Evolutionary conservation across 35 echinoderm and acorn worm species (phyloP).

Genomic region (Acanthaster planci): DNA sequence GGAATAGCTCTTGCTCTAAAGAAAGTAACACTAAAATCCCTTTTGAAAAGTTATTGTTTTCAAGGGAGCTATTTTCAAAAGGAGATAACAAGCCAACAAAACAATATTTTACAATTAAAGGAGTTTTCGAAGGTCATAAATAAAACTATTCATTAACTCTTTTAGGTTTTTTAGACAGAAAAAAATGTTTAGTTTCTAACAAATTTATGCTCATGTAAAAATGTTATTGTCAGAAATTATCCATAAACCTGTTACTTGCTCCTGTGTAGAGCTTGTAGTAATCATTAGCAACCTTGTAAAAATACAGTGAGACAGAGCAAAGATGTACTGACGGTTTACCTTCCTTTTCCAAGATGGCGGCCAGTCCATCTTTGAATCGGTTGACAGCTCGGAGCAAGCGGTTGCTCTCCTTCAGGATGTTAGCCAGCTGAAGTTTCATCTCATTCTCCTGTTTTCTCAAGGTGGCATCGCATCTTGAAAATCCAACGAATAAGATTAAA

Average conservation of each 20-base stretch:
- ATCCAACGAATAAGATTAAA: not conserved
- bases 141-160: too few species aligned
- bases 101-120: too few species aligned
- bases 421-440: slow-evolving; percentile 58
- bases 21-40: too few species aligned
- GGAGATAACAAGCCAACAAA: too few species aligned
- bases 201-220: not conserved
- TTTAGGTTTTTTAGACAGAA: too few species aligned
- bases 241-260: not conserved
- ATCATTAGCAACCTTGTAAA: not conserved
- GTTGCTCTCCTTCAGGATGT: slow-evolving; percentile 80
- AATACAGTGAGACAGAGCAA: not conserved
- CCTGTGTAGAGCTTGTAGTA: not conserved
- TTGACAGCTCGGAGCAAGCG: slow-evolving; percentile 83
- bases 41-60: too few species aligned
- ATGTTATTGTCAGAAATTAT: not conserved
- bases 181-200: too few species aligned
- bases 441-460: slow-evolving; percentile 81
- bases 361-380: slow-evolving; percentile 88
- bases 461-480: slow-evolving; percentile 68
- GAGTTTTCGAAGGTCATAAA: too few species aligned
- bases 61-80: too few species aligned
- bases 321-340: slow-evolving; percentile 22
- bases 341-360: slow-evolving; percentile 86
- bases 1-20: too few species aligned